Conservation (phyloP, 2,888 invertebrate species). For the Drosophila nr. perissopoda region DNA sequence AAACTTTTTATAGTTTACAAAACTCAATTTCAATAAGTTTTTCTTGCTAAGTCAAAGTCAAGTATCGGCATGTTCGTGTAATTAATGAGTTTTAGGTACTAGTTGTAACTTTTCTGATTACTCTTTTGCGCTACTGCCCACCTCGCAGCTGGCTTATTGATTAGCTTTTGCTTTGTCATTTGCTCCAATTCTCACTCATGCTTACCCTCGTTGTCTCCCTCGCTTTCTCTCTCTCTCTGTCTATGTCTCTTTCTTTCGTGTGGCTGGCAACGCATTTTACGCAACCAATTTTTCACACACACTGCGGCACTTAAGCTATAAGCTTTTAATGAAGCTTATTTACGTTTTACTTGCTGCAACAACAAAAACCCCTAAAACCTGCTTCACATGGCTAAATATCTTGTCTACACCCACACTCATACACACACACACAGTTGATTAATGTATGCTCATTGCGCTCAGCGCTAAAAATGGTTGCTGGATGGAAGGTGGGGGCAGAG, state of each 20-base stretch:
- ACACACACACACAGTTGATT: conserved; percentile 48
- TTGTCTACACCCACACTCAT: conserved; percentile 17
- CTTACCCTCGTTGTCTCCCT: not conserved
- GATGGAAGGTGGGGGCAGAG: not conserved
- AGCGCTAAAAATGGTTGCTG: not conserved
- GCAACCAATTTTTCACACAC: conserved; percentile 70
- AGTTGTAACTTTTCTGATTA: conserved; percentile 36
- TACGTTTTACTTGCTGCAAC: conserved; percentile 56
- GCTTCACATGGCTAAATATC: conserved; percentile 18
- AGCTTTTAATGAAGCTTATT: conserved; percentile 81
- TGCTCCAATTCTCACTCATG: conserved; percentile 22
- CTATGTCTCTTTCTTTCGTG: not conserved
- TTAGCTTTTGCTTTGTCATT: conserved; percentile 37
- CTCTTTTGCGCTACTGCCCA: not conserved
- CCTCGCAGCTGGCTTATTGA: conserved; percentile 9
- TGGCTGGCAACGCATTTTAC: conserved; percentile 58
- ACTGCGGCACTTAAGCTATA: conserved; percentile 64
- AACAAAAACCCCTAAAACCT: conserved; percentile 19
- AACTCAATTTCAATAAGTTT: conserved; percentile 31
- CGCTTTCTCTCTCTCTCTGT: not conserved
- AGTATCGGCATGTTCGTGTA: not conserved
- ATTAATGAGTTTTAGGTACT: conserved; percentile 32
- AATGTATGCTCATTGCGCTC: conserved; percentile 55
- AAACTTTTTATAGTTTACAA: conserved; percentile 29
- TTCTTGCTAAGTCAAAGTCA: conserved; percentile 19